A percentile compares a stretch with the other conserved stretches of the same genome.
phyloP scores from a whole-genome alignment of 1,140 invertebrate genomes.

The Latrodectus geometricus region DNA sequence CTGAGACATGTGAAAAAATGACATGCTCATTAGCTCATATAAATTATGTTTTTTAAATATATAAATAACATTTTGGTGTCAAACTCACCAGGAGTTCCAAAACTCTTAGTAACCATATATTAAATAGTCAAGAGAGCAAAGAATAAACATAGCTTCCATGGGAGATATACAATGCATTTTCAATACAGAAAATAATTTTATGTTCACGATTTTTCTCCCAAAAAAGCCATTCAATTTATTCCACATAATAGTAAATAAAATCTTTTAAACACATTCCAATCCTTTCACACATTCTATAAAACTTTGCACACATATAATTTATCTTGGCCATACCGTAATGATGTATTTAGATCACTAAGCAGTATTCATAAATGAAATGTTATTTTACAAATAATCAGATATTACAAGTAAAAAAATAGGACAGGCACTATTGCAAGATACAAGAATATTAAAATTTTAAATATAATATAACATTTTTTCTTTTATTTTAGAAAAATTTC shows the following conservation, averaged over 20 bases:
- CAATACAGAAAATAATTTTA: too few species aligned
- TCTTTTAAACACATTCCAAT: neutral
- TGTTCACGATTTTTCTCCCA: too few species aligned
- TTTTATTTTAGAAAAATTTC: slow-evolving; percentile 41
- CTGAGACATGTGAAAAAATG: too few species aligned
- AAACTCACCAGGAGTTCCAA: neutral
- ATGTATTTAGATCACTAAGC: neutral
- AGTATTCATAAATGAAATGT: neutral
- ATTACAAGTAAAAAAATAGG: slow-evolving; percentile 33
- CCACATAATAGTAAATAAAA: too few species aligned
- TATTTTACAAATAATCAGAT: neutral
- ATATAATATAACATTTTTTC: slow-evolving; percentile 25
- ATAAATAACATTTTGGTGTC: neutral
- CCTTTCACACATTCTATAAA: neutral
- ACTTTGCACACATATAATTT: neutral
- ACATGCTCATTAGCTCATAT: too few species aligned
- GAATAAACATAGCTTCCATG: too few species aligned
- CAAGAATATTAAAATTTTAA: slow-evolving; percentile 50
- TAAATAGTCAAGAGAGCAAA: too few species aligned
- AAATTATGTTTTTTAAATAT: neutral
- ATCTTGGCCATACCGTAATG: neutral
- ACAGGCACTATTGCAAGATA: slow-evolving; percentile 52
- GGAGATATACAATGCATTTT: too few species aligned
- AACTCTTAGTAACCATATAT: too few species aligned
- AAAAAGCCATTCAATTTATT: too few species aligned